phyloP scores from a whole-genome alignment of 2,797 vertebrate genomes.

The Amniataba percoides region DNA sequence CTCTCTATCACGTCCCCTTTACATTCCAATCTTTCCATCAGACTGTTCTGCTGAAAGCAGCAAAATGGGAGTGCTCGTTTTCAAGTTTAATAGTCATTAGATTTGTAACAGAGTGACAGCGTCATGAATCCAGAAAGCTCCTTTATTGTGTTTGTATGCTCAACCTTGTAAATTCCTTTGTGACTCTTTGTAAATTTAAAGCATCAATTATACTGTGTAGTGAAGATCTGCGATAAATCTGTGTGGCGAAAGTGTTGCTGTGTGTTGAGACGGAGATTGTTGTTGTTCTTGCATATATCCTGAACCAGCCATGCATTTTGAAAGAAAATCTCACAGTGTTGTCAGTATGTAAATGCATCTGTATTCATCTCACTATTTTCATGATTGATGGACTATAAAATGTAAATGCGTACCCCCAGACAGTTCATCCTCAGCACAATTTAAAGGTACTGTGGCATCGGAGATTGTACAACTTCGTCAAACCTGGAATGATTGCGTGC shows the following conservation, averaged over 20 bases:
- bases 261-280: slow-evolving; percentile 30
- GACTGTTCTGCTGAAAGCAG: slow-evolving; percentile 82
- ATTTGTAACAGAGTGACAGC: slow-evolving; percentile 78
- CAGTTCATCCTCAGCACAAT: slow-evolving; percentile 45
- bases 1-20: slow-evolving; percentile 40
- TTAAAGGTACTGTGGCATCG: slow-evolving; percentile 45
- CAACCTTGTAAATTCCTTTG: slow-evolving; percentile 80
- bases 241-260: slow-evolving; percentile 17
- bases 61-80: slow-evolving; percentile 77
- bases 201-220: slow-evolving; percentile 76
- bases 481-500: slow-evolving; percentile 49
- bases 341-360: slow-evolving; percentile 56
- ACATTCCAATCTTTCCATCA: slow-evolving; percentile 55
- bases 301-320: slow-evolving; percentile 40
- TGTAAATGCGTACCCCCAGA: slow-evolving; percentile 30
- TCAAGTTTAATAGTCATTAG: slow-evolving; percentile 82
- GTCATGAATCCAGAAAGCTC: slow-evolving; percentile 73
- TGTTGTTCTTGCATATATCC: slow-evolving; percentile 48
- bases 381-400: slow-evolving; percentile 73
- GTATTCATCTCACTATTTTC: slow-evolving; percentile 49
- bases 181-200: slow-evolving; percentile 81
- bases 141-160: slow-evolving; percentile 75
- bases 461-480: slow-evolving; percentile 23
- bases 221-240: slow-evolving; percentile 73
- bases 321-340: slow-evolving; percentile 55